Base-by-base conservation (phyloP, 2,797 vertebrate genomes). In the Anabacerthia variegaticeps region DNA sequence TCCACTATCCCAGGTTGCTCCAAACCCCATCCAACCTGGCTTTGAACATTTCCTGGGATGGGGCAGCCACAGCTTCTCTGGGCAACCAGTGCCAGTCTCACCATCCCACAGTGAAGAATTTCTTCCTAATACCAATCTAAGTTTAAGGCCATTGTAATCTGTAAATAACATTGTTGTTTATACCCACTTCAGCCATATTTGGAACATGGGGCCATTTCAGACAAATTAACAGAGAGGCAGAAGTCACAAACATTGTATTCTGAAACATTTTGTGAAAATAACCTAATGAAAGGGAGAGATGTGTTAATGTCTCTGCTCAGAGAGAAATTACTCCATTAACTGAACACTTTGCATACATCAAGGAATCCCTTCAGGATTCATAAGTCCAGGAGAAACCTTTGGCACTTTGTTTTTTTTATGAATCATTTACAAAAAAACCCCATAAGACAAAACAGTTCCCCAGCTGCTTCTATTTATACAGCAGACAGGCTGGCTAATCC, bases 1-100 rank as follows among this genome's bases (percentile, higher is more conserved):
- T 36, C 30, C 15, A 5, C 22, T 4, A 2, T 1, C 6, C 66
- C 66, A 66, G 22, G 3, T 3, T 54, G 3, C 15, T 78, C 39
- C 10, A 9, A 72, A 2, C 2, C 6, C 18, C 0, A 0, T 36
- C 26, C 39, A 52, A 0, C 9, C 7, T 32, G 22, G 3, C 6
- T 15, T 59, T 12, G 52, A 0, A 24, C 39, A 10, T 0, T 59
- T 10, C 16, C 59, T 59, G 34, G 52, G 34, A 41, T 78, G 67
- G 19, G 2, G 5, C 34, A 59, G 2, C 10, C 67, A 36, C 80
- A 59, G 13, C 22, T 84, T 9, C 39, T 24, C 34, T 59, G 34
- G 14, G 4, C 1, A 59, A 0, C 1, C 21, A 28, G 15, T 48
- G 2, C 34, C 26, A 59, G 30, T 4, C 34, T 54, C 30, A 0